Base-by-base conservation (phyloP, 2,888 invertebrate species). In the Polydesmus complanatus region DNA sequence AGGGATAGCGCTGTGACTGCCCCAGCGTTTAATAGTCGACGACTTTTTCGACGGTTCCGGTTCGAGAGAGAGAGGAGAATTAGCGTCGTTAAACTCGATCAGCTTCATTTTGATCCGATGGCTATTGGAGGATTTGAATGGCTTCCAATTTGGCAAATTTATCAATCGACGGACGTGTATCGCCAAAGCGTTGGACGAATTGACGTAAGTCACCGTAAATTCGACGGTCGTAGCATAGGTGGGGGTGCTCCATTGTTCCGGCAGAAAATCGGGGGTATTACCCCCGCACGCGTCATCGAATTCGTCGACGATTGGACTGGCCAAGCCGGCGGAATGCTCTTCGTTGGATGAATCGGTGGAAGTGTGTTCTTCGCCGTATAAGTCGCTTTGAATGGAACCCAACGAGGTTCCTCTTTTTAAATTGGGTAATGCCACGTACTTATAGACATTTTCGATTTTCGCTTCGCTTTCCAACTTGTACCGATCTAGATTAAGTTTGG, bases 191-290 rank as follows among this genome's bases (percentile, higher is more conserved):
- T 52, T 52, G 47, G 56, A 19, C 3, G 56, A 8, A 18, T 49
- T 8, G 21, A 27, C 53, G 53, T 53, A 53, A n/a, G 37, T 58
- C n/a, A 58, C 2, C 21, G 50, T 53, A 26, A 53, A 58, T 25
- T 58, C 59, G 53, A 58, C 25, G 21, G 53, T 58, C 14, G 53
- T 8, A 18, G 3, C 18, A 8, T 2, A 22, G 19, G 27, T 27
- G 2, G 53, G 52, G 3, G 53, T 27, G 3, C 50, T 50, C 59
- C 59, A 58, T 11, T 53, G 50, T 27, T 58, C 53, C 14, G 59
- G 27, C 14, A 58, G 37, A 23, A 52, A 53, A 5, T 58, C 53
- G 2, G 59, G 53, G 8, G 26, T 25, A 14, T 5, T 8, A 37
- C 37, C 37, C 5, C 37, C 37, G n/a, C n/a, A n/a, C n/a, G n/a